Conservation (phyloP, 2,797 vertebrate genomes). For the Cheirogaleus major region DNA sequence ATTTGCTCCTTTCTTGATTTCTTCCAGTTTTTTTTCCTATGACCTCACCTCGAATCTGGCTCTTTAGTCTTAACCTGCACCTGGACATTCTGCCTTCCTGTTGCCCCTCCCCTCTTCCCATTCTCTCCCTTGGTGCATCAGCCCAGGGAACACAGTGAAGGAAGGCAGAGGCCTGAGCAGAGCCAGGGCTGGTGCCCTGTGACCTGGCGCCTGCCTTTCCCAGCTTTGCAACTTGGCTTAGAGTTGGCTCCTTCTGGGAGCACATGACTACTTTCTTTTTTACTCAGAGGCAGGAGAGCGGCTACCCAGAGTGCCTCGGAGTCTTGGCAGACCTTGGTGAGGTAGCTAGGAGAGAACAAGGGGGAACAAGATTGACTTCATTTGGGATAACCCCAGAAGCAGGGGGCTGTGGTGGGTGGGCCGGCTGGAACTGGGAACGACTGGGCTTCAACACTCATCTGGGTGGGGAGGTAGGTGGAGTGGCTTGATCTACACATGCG, state of each 20-base stretch:
- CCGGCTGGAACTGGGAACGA: not conserved
- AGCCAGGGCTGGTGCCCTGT: not conserved
- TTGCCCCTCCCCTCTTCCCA: not conserved
- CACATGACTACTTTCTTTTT: not conserved
- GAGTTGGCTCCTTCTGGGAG: not conserved
- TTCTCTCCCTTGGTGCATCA: not conserved
- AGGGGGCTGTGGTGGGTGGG: not conserved
- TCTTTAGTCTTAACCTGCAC: not conserved
- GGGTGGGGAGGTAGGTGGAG: not conserved
- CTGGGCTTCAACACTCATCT: not conserved
- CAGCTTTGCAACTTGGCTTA: not conserved
- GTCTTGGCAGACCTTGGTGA: not conserved
- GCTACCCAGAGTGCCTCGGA: not conserved
- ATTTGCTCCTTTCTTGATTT: not conserved
- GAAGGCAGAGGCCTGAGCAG: not conserved
- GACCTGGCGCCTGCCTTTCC: not conserved
- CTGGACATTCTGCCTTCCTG: not conserved
- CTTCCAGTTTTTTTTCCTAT: not conserved
- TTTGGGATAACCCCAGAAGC: not conserved
- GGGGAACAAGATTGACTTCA: not conserved
- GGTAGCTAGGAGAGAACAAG: conserved; percentile 35
- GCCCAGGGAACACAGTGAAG: not conserved
- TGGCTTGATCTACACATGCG: not conserved
- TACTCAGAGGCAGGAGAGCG: not conserved
- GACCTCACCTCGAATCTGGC: not conserved